Conservation (phyloP, 2,113 vertebrate species). For the Cynopterus brachyotis region DNA sequence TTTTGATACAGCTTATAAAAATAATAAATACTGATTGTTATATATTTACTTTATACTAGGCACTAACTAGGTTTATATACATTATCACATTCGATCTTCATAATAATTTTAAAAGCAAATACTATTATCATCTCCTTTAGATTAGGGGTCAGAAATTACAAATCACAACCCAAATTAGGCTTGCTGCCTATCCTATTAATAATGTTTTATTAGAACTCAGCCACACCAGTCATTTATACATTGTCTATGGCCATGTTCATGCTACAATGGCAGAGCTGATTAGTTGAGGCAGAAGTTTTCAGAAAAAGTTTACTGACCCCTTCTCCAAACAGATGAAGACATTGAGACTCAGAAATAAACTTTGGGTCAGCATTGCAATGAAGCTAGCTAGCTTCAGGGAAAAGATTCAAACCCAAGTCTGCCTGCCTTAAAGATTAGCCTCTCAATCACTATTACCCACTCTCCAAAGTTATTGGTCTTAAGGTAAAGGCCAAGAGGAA, state of each 20-base stretch:
- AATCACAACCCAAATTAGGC: neutral
- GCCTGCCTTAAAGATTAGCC: neutral
- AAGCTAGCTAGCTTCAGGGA: neutral
- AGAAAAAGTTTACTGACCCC: neutral
- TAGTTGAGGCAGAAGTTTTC: neutral
- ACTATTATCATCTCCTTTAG: neutral
- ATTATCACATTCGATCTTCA: neutral
- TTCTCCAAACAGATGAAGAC: neutral
- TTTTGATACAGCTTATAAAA: neutral
- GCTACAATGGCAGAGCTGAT: neutral
- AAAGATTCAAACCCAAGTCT: neutral
- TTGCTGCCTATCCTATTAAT: neutral
- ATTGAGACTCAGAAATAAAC: neutral
- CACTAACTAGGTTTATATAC: neutral
- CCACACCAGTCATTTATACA: neutral
- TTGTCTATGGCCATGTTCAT: neutral
- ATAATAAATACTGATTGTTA: neutral
- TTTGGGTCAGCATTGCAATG: neutral
- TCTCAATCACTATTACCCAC: neutral
- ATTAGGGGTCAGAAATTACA: neutral
- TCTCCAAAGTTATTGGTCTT: constrained; percentile 40
- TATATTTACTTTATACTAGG: neutral
- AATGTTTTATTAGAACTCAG: neutral
- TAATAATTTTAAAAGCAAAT: neutral
- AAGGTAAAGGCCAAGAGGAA: neutral